Evolutionary conservation across 37 sponge, comb jelly and placozoan genomes (phyloP), one percentile per base, ranked within the genome.

Genomic region (Halisarca cf. caerulea): DNA sequence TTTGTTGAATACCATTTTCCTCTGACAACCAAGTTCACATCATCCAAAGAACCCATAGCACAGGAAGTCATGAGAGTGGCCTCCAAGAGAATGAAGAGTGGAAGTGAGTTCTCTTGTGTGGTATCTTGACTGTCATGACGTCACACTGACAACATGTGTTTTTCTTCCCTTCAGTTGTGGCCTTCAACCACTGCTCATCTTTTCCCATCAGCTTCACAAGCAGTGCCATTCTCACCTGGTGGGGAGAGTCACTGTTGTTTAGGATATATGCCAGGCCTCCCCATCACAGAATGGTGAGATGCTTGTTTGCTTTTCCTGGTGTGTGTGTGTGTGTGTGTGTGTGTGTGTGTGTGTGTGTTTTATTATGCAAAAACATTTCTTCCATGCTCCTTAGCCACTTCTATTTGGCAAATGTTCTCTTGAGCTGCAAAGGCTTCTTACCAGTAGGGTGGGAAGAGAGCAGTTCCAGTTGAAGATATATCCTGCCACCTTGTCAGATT

Each of bases 1-100:
- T 91, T 91, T 84, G 88, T 91, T 75, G 91, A 91, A 77, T 91
- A 91, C 58, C 78, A 81, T 59, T 88, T 91, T 53, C 91, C 91
- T 27, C 78, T 87, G 27, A 41, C 64, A 1, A 5, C 83, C 15
- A 28, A 38, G 23, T 0, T 45, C n/a, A 57, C 27, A 0, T 17
- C 41, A 20, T 0, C 36, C 77, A n/a, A 28, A 23, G 44, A 24
- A 44, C 32, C 72, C 1, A 28, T 40, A 34, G 40, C 75, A 41
- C 68, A 86, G 11, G 86, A 90, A 24, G 71, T 86, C n/a, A 83
- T 85, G 77, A 84, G 88, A 40, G 68, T 91, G 21, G 85, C 91
- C 37, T 88, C 88, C 24, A 91, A 74, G 88, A 87, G 87, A 80
- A 85, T 60, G 47, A 61, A 75, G 39, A 7, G 2, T 85, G 78